A percentile compares a stretch with the other conserved stretches of the same genome.
These are phyloP conservation scores for Ceriagrion tenellum DNA, from an alignment of 2,888 invertebrate genomes.

Conservation along the genomic window DNA sequence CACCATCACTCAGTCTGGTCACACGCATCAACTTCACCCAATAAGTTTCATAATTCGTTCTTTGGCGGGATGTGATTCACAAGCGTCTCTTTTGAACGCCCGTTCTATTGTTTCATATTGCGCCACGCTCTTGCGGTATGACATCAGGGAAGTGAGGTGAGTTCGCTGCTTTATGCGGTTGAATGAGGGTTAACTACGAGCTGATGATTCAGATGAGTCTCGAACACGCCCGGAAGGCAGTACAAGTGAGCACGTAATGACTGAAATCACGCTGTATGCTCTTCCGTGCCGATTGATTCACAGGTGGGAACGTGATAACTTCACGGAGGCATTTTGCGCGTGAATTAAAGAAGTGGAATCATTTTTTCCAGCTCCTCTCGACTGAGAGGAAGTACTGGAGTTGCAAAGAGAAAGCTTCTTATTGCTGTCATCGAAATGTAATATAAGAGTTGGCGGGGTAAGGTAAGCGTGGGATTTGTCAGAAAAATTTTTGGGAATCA, in stretches of 20 bases:
- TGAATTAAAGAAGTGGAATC: not conserved
- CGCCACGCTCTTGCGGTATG: not conserved
- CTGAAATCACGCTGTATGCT: not conserved
- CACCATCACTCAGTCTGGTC: not conserved
- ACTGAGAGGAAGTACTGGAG: not conserved
- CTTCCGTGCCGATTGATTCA: conserved; percentile 18
- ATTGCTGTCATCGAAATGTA: no score
- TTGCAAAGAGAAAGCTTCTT: not conserved
- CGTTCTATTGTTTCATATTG: not conserved
- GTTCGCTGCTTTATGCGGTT: not conserved
- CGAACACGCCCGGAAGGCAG: not conserved
- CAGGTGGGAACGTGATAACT: not conserved
- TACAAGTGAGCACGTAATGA: not conserved
- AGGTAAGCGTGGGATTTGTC: no score
- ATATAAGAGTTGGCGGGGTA: no score
- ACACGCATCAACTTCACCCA: not conserved
- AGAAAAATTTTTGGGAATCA: no score
- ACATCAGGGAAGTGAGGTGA: not conserved
- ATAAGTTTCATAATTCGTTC: not conserved
- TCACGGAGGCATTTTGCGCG: not conserved
- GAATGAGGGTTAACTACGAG: not conserved
- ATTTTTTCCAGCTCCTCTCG: not conserved
- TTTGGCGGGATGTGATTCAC: not conserved
- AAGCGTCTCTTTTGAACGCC: not conserved
- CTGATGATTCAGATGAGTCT: not conserved